A percentile compares a stretch with the other conserved stretches of the same genome.
phyloP scores from a whole-genome alignment of 2,113 vertebrate species.

The Oxygymnocypris stewartii region DNA sequence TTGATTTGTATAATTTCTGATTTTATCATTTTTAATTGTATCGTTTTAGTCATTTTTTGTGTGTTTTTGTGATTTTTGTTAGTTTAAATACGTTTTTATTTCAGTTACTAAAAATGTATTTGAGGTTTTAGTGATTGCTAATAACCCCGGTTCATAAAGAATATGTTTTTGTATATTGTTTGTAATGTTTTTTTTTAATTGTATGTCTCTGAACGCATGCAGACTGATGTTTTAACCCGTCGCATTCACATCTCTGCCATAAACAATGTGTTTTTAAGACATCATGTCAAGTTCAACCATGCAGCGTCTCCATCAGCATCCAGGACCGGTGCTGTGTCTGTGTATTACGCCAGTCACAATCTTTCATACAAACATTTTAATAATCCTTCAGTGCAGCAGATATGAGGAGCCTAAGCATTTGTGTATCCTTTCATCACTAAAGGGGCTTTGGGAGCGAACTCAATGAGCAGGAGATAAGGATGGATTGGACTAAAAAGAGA shows the following conservation, averaged over 20 bases:
- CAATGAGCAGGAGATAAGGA: conserved; percentile 46
- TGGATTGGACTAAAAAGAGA: conserved; percentile 36
- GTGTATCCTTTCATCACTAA: conserved; percentile 46
- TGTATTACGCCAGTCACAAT: not conserved
- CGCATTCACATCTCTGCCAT: too few species aligned
- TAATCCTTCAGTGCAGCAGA: conserved; percentile 29
- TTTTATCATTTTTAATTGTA: not conserved
- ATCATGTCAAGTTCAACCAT: not conserved
- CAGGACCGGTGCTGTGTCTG: not conserved
- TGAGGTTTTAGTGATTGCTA: too few species aligned
- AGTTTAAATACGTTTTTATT: too few species aligned
- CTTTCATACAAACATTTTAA: conserved; percentile 22
- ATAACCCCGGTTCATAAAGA: not conserved
- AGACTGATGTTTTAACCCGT: not conserved
- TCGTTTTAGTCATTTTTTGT: not conserved
- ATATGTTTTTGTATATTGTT: not conserved
- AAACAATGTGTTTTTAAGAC: not conserved
- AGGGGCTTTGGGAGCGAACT: conserved; percentile 35
- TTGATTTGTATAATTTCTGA: not conserved
- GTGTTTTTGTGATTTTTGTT: not conserved
- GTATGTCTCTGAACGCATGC: not conserved
- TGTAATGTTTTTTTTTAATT: not conserved
- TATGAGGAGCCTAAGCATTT: conserved; percentile 36
- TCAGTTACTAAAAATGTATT: too few species aligned
- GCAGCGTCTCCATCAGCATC: not conserved